Conservation (phyloP, 2,888 invertebrate genomes). For the Mantis religiosa region DNA sequence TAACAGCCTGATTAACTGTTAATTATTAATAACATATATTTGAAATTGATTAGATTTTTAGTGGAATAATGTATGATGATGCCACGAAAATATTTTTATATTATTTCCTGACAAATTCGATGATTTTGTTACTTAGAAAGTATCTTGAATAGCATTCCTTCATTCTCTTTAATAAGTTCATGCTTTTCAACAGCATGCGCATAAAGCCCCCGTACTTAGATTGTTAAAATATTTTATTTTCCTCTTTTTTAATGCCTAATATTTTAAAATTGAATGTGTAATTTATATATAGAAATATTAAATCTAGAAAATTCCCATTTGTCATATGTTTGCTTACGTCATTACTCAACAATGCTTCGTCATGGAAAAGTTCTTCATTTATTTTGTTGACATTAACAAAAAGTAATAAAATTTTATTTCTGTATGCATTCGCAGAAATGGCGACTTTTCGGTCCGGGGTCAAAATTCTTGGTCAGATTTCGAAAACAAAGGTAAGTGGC, state of each 20-base stretch:
- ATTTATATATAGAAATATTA: neutral
- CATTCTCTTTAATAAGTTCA: too few species aligned
- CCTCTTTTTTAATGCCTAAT: neutral
- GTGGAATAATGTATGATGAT: too few species aligned
- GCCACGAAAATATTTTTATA: too few species aligned
- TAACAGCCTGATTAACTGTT: too few species aligned
- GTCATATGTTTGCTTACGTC: neutral
- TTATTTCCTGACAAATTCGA: too few species aligned
- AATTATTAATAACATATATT: too few species aligned
- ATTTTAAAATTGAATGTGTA: neutral
- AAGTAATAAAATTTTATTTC: neutral
- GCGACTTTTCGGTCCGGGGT: conserved; percentile 20
- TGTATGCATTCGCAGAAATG: conserved; percentile 1
- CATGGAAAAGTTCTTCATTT: neutral
- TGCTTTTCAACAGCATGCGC: too few species aligned
- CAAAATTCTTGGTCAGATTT: conserved; percentile 21
- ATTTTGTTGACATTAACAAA: neutral
- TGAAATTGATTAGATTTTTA: too few species aligned
- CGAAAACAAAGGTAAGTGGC: conserved; percentile 3
- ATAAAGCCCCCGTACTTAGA: neutral
- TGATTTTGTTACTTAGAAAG: too few species aligned
- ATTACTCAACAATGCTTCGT: neutral
- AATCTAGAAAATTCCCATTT: neutral
- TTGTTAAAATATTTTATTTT: neutral
- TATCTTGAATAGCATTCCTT: too few species aligned